These are phyloP conservation scores for Calonectris borealis DNA, from an alignment of 2,113 vertebrate species.

Conservation along the genomic window DNA sequence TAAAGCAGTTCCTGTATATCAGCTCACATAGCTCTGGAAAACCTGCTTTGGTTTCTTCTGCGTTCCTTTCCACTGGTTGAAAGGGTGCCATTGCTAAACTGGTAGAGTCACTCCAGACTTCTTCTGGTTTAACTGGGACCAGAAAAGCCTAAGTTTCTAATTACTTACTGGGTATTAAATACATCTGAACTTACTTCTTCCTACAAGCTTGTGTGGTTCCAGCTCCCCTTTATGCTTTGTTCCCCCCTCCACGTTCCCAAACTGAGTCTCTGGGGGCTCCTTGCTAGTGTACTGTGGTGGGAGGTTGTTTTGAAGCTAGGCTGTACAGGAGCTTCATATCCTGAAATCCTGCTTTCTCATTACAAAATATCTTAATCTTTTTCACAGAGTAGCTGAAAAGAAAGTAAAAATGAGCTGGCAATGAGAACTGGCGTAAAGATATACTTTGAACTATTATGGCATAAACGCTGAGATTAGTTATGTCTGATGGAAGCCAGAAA, in stretches of 20 bases:
- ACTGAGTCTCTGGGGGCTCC: not conserved
- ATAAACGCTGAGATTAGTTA: not conserved
- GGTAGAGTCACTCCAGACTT: not conserved
- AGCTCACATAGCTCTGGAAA: not conserved
- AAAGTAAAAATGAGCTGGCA: not conserved
- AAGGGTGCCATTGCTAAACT: not conserved
- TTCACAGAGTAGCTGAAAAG: not conserved
- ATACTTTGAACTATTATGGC: not conserved
- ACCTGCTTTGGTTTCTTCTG: not conserved
- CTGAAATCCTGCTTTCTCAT: not conserved
- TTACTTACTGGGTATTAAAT: not conserved
- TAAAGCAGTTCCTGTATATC: not conserved
- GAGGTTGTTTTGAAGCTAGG: conserved; percentile 11
- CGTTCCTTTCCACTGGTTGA: not conserved
- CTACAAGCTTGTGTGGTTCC: not conserved
- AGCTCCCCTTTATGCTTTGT: not conserved
- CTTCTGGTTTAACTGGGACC: not conserved
- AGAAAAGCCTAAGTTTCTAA: not conserved
- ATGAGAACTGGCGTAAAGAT: not conserved
- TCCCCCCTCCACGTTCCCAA: not conserved
- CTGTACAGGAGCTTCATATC: not conserved
- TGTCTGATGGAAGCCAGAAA: not conserved
- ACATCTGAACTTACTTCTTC: not conserved
- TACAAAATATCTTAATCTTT: not conserved
- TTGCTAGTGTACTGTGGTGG: not conserved